Evolutionary conservation across 1,140 invertebrate genomes (phyloP).

Genomic region (Drosophila nikananu): DNA sequence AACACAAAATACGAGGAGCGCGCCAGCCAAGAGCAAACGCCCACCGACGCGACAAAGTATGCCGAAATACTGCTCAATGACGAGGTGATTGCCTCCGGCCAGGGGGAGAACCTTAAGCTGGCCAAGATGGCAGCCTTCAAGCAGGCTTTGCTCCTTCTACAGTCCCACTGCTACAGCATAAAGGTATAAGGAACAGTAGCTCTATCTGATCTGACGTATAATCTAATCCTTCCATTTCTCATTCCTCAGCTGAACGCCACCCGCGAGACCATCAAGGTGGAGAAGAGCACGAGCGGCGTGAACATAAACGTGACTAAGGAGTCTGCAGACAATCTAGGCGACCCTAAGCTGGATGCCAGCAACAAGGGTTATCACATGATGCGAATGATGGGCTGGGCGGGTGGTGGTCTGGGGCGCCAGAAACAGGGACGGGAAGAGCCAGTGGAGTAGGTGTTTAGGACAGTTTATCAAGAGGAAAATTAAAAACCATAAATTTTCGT

Average conservation of each 20-base stretch:
- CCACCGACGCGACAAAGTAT: slow-evolving; percentile 31
- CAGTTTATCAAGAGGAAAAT: neutral
- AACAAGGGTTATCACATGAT: slow-evolving; percentile 90
- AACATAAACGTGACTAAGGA: slow-evolving; percentile 71
- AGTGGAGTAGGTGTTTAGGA: slow-evolving; percentile 86
- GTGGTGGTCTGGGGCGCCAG: slow-evolving; percentile 90
- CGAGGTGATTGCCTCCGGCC: slow-evolving; percentile 70
- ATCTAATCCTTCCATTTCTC: neutral
- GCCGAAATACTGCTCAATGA: slow-evolving; percentile 78
- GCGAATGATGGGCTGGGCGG: slow-evolving; percentile 93
- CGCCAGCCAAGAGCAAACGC: neutral
- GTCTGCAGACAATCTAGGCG: slow-evolving; percentile 50
- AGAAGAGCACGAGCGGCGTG: slow-evolving; percentile 67
- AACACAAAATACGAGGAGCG: slow-evolving; percentile 63
- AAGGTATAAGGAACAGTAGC: slow-evolving; percentile 78
- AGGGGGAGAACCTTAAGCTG: slow-evolving; percentile 77
- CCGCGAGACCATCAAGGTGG: slow-evolving; percentile 72
- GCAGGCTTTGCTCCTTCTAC: slow-evolving; percentile 83
- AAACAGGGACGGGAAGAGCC: slow-evolving; percentile 90
- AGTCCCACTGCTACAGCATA: slow-evolving; percentile 86
- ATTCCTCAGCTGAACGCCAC: slow-evolving; percentile 61
- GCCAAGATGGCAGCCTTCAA: slow-evolving; percentile 85
- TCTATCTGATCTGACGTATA: neutral
- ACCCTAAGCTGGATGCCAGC: slow-evolving; percentile 82
- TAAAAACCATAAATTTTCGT: neutral